A percentile compares a stretch with the other conserved stretches of the same genome.
Evolutionary conservation across 1,140 invertebrate genomes (phyloP).

Genomic region (Drosophila nebulosa): DNA sequence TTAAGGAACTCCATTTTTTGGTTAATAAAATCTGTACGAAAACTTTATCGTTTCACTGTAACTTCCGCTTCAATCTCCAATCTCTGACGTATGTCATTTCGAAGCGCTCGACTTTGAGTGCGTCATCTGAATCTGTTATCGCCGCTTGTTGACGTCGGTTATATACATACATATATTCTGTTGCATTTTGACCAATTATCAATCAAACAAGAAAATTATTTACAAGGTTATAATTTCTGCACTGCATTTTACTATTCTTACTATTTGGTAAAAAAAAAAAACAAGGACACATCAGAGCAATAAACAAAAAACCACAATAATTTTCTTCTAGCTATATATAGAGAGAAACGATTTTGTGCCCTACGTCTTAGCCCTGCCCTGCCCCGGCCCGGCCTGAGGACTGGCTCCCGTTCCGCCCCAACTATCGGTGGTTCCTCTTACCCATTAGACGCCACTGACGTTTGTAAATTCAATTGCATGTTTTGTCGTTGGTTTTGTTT

Average conservation of each 20-base stretch:
- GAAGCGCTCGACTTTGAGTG: not conserved
- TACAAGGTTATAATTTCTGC: not conserved
- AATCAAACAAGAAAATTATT: not conserved
- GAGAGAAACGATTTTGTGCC: not conserved
- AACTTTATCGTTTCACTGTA: not conserved
- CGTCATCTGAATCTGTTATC: not conserved
- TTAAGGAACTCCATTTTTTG: no score
- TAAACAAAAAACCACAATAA: not conserved
- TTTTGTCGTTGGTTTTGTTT: constrained; percentile 50
- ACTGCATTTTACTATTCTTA: not conserved
- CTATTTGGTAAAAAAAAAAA: not conserved
- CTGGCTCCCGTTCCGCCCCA: not conserved
- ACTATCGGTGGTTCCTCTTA: not conserved
- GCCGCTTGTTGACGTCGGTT: not conserved
- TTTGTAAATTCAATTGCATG: constrained; percentile 67
- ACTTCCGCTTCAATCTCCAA: not conserved
- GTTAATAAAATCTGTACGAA: not conserved
- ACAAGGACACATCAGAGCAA: not conserved
- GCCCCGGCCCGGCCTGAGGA: not conserved
- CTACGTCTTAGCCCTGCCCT: not conserved
- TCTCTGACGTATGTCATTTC: not conserved
- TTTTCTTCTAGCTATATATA: not conserved
- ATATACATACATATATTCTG: not conserved
- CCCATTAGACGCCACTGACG: constrained; percentile 39
- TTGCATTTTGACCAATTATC: not conserved